phyloP scores from a whole-genome alignment of 2,113 vertebrate species.

The Myrmecophaga tridactyla region DNA sequence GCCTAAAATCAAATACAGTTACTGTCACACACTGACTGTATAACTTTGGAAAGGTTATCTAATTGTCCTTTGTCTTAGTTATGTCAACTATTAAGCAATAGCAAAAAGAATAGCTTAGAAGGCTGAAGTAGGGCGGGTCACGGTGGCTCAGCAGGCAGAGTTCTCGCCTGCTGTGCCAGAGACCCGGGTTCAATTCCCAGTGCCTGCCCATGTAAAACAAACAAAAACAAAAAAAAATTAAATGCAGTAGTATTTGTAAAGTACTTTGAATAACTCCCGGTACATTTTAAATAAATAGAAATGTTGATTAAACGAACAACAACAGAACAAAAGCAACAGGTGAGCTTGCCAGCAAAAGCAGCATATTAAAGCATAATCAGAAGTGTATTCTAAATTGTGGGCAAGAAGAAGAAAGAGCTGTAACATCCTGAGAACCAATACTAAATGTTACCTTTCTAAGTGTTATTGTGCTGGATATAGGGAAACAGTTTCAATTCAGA shows the following conservation, averaged over 20 bases:
- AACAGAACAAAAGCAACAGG: not conserved
- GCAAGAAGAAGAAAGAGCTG: not conserved
- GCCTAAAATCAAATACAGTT: not conserved
- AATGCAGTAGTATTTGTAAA: not conserved
- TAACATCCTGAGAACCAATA: not conserved
- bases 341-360: not conserved
- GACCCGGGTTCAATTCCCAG: too few species aligned
- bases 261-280: not conserved
- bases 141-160: too few species aligned
- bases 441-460: not conserved
- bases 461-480: not conserved
- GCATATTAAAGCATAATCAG: not conserved
- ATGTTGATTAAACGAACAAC: not conserved
- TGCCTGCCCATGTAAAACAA: too few species aligned
- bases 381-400: not conserved
- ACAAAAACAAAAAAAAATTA: too few species aligned
- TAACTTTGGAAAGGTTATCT: not conserved
- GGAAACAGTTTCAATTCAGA: not conserved
- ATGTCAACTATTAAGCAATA: not conserved
- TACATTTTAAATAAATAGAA: not conserved
- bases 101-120: not conserved
- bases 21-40: not conserved
- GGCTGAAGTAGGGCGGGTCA: too few species aligned
- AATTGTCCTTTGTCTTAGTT: not conserved
- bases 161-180: too few species aligned